Conservation (phyloP, 2,888 invertebrate species). For the Atherix ibis region DNA sequence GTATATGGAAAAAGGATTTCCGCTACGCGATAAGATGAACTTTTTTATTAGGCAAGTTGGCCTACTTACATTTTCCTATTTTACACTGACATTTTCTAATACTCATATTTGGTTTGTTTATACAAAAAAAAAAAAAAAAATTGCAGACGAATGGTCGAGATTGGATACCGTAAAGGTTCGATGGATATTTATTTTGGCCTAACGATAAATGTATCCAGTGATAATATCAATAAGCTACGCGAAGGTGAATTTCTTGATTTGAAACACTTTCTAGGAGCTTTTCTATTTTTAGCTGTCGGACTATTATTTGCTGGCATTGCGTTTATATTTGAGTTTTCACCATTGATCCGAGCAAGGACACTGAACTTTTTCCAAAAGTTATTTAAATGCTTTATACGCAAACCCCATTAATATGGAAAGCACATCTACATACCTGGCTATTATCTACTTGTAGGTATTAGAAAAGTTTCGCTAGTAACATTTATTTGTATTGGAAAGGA, state of each 20-base stretch:
- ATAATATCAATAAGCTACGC: not conserved
- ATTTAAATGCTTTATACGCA: too few species aligned
- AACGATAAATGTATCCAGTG: constrained; percentile 3
- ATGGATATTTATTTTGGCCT: constrained; percentile 2
- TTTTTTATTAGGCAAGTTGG: constrained; percentile 6
- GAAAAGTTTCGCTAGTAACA: too few species aligned
- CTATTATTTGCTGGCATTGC: not conserved
- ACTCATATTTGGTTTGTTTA: too few species aligned
- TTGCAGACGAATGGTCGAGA: constrained; percentile 8
- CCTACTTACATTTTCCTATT: not conserved
- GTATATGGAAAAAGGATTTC: constrained; percentile 9
- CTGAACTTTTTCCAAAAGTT: too few species aligned
- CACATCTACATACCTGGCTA: too few species aligned
- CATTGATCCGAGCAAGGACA: too few species aligned
- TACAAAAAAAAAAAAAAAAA: too few species aligned
- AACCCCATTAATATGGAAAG: too few species aligned
- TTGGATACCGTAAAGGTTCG: constrained; percentile 4
- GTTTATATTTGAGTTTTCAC: constrained; percentile 4
- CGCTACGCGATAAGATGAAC: constrained; percentile 7
- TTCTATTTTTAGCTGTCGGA: constrained; percentile 6
- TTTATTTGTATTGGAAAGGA: too few species aligned
- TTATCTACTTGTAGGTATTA: too few species aligned
- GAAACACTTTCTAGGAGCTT: constrained; percentile 8
- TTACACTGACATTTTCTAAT: not conserved
- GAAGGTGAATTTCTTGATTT: constrained; percentile 1